phyloP scores from a whole-genome alignment of 2,113 vertebrate species.

The Nansenia antarctica region DNA sequence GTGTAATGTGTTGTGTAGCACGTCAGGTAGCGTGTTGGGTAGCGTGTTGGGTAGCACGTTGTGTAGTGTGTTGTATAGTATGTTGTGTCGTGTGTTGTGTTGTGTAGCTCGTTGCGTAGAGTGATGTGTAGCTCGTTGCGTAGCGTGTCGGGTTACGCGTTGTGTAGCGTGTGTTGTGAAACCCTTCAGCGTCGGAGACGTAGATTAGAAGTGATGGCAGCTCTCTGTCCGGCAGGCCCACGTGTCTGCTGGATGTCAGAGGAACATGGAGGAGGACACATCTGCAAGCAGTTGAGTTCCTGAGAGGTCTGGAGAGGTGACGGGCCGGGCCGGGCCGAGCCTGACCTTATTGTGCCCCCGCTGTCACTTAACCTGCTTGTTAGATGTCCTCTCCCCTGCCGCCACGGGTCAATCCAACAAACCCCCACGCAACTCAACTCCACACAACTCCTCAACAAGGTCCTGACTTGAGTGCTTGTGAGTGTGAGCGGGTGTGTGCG shows the following conservation, averaged over 20 bases:
- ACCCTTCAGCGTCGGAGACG: constrained; percentile 57
- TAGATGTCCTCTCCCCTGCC: constrained; percentile 70
- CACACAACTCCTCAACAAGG: constrained; percentile 26
- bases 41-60: too few relatives aligned
- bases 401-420: constrained; percentile 55
- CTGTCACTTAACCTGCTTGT: constrained; percentile 79
- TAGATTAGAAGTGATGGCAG: constrained; percentile 76
- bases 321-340: constrained; percentile 46
- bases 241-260: constrained; percentile 73
- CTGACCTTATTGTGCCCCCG: constrained; percentile 75
- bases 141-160: too few relatives aligned
- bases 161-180: constrained; percentile 52
- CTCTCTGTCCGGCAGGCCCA: constrained; percentile 74
- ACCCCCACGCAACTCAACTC: constrained; percentile 52
- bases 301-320: constrained; percentile 74
- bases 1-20: too few relatives aligned
- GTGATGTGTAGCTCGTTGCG: too few relatives aligned
- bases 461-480: too few relatives aligned
- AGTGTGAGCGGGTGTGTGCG: too few relatives aligned
- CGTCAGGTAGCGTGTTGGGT: too few relatives aligned
- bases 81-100: too few relatives aligned
- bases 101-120: too few relatives aligned
- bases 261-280: constrained; percentile 75
- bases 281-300: constrained; percentile 81
- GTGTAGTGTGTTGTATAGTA: too few relatives aligned